Evolutionary conservation across 2,888 invertebrate species (phyloP).

Genomic region (Caenorhabditis sp.): DNA sequence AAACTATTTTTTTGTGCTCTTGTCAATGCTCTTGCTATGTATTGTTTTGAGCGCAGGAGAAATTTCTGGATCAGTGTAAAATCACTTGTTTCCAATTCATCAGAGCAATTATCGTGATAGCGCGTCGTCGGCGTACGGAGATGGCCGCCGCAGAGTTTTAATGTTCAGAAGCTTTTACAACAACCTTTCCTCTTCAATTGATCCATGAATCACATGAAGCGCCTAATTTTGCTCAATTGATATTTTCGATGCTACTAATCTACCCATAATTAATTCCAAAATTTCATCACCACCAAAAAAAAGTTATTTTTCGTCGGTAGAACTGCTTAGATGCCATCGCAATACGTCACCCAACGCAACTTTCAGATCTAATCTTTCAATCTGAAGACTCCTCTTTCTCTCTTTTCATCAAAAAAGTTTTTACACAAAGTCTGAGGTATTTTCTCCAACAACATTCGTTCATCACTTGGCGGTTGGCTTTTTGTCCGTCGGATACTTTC

Average conservation of each 20-base stretch:
- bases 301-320: neutral
- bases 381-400: conserved; percentile 6
- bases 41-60: conserved; percentile 37
- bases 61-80: conserved; percentile 40
- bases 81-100: conserved; percentile 62
- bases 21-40: neutral
- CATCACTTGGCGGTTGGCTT: neutral
- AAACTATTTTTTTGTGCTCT: neutral
- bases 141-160: conserved; percentile 47
- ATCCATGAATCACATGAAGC: conserved; percentile 9
- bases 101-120: conserved; percentile 62
- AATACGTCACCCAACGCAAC: conserved; percentile 5
- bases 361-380: conserved; percentile 33
- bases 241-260: too few relatives aligned
- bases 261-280: too few relatives aligned
- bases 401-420: conserved; percentile 38
- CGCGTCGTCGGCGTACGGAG: conserved; percentile 28
- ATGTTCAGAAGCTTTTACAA: conserved; percentile 23
- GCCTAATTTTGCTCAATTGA: too few relatives aligned
- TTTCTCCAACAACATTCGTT: conserved; percentile 27
- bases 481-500: conserved; percentile 4
- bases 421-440: conserved; percentile 43
- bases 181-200: neutral
- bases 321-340: conserved; percentile 31
- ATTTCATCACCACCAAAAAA: neutral